Conservation (phyloP, 2,797 vertebrate species). For the Phalanger gymnotis region DNA sequence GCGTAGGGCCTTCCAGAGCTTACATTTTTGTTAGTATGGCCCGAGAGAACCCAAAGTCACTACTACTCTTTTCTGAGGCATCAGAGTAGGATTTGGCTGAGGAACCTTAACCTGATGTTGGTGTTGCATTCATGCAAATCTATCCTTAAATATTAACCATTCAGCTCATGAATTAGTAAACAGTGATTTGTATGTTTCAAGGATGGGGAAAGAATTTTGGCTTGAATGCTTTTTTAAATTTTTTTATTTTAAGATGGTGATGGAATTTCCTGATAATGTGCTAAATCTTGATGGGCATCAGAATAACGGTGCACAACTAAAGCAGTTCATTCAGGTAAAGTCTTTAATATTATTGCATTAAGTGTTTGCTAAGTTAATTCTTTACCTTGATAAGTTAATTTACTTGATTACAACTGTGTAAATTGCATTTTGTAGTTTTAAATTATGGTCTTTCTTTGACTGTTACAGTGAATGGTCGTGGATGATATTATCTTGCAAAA, state of each 20-base stretch:
- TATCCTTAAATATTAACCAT: slow-evolving; percentile 37
- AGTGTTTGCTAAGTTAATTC: background rate
- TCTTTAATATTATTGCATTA: slow-evolving; percentile 51
- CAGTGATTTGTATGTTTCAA: slow-evolving; percentile 36
- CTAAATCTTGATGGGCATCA: slow-evolving; percentile 92
- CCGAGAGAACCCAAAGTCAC: background rate
- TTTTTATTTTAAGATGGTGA: slow-evolving; percentile 92
- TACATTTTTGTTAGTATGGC: background rate
- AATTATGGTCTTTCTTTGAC: slow-evolving; percentile 41
- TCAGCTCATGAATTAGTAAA: slow-evolving; percentile 39
- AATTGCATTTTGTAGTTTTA: slow-evolving; percentile 48
- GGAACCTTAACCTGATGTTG: background rate
- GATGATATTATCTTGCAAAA: slow-evolving; percentile 16
- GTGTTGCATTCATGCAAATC: background rate
- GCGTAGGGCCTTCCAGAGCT: background rate
- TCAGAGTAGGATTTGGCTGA: background rate
- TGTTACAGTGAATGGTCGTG: slow-evolving; percentile 5
- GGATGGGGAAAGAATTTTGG: slow-evolving; percentile 42
- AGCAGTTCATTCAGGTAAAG: slow-evolving; percentile 95
- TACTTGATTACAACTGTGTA: background rate
- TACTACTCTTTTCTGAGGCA: background rate
- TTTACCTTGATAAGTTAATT: background rate
- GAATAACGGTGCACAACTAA: slow-evolving; percentile 90
- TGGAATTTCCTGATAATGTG: slow-evolving; percentile 96
- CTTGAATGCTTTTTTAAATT: slow-evolving; percentile 17